Conservation (phyloP, 2,797 vertebrate genomes). For the Pangasius sanitwongsei region DNA sequence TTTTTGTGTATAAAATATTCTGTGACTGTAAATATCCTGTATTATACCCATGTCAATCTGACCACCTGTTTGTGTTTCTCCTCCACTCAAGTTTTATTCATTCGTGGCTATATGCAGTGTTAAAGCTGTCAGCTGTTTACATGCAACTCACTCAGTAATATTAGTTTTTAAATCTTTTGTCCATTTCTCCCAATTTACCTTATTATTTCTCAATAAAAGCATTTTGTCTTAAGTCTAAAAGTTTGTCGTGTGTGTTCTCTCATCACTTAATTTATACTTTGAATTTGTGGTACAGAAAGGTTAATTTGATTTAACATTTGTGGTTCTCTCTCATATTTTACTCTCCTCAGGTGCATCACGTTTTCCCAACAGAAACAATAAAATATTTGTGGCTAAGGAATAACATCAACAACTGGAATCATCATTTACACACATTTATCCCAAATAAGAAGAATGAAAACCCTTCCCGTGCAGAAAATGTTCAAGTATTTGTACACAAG, state of each 20-base stretch:
- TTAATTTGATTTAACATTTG: background rate
- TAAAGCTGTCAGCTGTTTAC: background rate
- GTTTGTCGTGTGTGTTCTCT: background rate
- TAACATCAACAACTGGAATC: background rate
- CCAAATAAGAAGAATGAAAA: background rate
- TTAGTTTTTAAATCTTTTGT: slow-evolving; percentile 6
- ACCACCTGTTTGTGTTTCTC: background rate
- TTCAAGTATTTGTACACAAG: background rate
- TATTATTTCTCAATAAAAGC: slow-evolving; percentile 51
- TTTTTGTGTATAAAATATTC: background rate
- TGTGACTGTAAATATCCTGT: background rate
- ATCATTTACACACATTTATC: background rate
- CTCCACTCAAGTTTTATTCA: background rate
- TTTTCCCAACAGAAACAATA: background rate
- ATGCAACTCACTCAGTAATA: too few relatives aligned
- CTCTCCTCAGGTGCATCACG: background rate
- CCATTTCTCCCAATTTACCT: background rate
- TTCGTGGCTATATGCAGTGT: background rate
- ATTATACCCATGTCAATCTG: background rate
- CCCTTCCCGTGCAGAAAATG: background rate
- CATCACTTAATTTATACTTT: background rate
- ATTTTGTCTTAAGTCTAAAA: slow-evolving; percentile 6
- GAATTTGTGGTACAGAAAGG: background rate
- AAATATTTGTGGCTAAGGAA: background rate
- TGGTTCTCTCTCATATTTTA: background rate